A percentile compares a stretch with the other conserved stretches of the same genome.
These are phyloP conservation scores for Pelusios castaneus DNA, from an alignment of 2,113 vertebrate species.

Conservation along the genomic window DNA sequence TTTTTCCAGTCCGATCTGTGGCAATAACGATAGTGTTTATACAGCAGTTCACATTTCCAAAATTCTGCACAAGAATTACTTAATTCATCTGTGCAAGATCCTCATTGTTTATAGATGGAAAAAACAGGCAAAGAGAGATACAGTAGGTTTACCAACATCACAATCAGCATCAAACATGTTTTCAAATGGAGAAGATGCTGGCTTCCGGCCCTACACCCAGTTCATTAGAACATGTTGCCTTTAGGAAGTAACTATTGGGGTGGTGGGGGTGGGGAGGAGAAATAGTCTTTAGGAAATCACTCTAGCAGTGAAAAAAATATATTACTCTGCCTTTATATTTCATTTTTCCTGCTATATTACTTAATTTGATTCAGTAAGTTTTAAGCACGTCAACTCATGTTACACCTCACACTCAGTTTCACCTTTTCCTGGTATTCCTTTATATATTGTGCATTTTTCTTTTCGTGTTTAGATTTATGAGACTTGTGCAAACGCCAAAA, in stretches of 20 bases:
- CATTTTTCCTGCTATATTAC: neutral
- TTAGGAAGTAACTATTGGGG: neutral
- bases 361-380: neutral
- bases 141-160: neutral
- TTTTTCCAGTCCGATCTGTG: neutral
- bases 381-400: neutral
- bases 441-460: neutral
- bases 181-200: neutral
- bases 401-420: neutral
- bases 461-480: neutral
- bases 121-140: neutral
- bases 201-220: neutral
- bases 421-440: neutral
- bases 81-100: neutral
- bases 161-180: neutral
- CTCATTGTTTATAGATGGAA: neutral
- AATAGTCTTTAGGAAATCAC: neutral
- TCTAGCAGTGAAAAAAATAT: neutral
- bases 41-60: neutral
- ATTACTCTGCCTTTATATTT: neutral
- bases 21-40: accelerated
- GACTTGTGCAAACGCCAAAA: neutral
- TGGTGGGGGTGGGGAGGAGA: no score
- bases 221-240: neutral
- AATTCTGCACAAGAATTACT: neutral